A percentile compares a stretch with the other conserved stretches of the same genome.
Evolutionary conservation across 2,113 vertebrate genomes (phyloP).

Genomic region (zebrafish (Danio rerio)): GRCz12tu NC_133195.1:26154001-26154500

Average conservation of each 20-base stretch:
- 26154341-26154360: slow-evolving; percentile 33
- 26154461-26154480: not conserved
- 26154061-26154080: no score
- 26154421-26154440: slow-evolving; percentile 2
- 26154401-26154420: slow-evolving; percentile 35
- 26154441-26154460: not conserved
- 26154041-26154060: no score
- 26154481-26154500: slow-evolving; percentile 9
- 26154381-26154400: slow-evolving; percentile 35
- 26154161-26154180: no score
- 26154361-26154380: slow-evolving; percentile 8
- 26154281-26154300: slow-evolving; percentile 17
- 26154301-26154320: slow-evolving; percentile 11
- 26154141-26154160: no score
- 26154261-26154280: not conserved
- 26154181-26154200: not conserved
- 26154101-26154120: no score
- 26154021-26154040: no score
- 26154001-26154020: no score
- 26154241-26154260: not conserved
- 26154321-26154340: slow-evolving; percentile 7
- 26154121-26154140: no score
- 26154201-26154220: not conserved
- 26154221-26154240: slow-evolving; percentile 1
- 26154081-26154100: no score